Conservation (phyloP, 2,888 invertebrate species). For the Brassicogethes aeneus region DNA sequence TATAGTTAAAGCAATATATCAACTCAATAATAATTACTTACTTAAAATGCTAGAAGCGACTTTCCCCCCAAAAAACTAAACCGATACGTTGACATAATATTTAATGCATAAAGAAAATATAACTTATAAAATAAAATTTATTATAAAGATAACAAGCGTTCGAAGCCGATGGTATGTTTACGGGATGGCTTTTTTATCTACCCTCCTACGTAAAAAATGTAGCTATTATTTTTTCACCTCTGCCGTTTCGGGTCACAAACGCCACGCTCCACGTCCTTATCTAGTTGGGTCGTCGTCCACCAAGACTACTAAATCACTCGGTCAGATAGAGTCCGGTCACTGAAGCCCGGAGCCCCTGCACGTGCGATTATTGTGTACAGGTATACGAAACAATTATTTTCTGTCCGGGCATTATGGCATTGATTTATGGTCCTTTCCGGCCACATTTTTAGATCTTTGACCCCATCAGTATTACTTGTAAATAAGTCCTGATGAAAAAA, state of each 20-base stretch:
- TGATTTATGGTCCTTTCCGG: too few species aligned
- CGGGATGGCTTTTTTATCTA: conserved; percentile 28
- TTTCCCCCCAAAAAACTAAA: too few species aligned
- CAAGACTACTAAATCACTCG: conserved; percentile 15
- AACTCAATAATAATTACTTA: too few species aligned
- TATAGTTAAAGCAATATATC: too few species aligned
- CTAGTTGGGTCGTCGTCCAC: conserved; percentile 14
- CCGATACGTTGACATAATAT: too few species aligned
- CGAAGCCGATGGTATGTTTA: conserved; percentile 12
- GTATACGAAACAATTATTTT: too few species aligned
- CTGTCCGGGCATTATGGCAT: too few species aligned
- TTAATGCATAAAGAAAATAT: conserved; percentile 1
- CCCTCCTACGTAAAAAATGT: conserved; percentile 27
- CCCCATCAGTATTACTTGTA: too few species aligned
- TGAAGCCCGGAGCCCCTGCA: not conserved
- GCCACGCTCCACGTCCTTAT: conserved; percentile 16
- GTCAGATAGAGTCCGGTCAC: conserved; percentile 5
- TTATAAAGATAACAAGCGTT: not conserved
- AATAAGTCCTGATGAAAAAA: too few species aligned
- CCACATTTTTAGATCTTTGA: too few species aligned
- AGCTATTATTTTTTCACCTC: conserved; percentile 35
- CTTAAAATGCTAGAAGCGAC: too few species aligned
- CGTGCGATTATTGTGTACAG: too few species aligned
- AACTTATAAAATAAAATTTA: not conserved
- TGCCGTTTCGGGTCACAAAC: conserved; percentile 10